Conservation (phyloP, 2,113 vertebrate genomes). For the Perca schrenkii region DNA sequence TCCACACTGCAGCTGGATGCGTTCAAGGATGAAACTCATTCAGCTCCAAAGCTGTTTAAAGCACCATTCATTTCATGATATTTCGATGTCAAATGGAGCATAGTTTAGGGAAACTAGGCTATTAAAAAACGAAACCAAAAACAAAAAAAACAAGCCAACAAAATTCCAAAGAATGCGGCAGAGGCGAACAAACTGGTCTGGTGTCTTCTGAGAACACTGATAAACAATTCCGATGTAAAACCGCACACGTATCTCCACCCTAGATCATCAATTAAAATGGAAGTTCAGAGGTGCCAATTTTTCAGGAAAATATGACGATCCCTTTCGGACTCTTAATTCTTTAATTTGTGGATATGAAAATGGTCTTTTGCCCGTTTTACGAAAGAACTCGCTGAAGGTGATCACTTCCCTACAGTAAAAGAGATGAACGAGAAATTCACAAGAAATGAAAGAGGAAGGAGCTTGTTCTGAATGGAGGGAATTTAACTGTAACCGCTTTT, state of each 20-base stretch:
- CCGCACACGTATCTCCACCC: not conserved
- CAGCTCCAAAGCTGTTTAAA: not conserved
- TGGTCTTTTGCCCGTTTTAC: not conserved
- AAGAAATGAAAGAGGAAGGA: not conserved
- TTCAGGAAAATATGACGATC: too few species aligned
- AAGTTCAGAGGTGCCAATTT: not conserved
- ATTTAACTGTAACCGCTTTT: not conserved
- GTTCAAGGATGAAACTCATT: fast-evolving
- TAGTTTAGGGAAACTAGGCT: too few species aligned
- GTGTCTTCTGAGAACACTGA: not conserved
- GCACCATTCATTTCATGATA: not conserved
- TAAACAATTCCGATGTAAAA: not conserved
- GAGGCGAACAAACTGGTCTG: not conserved
- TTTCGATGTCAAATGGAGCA: not conserved
- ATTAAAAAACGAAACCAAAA: too few species aligned
- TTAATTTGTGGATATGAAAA: not conserved
- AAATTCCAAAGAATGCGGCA: not conserved
- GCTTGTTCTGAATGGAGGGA: not conserved
- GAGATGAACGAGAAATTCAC: not conserved
- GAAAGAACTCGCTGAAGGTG: not conserved
- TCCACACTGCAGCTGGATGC: not conserved
- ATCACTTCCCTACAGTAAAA: not conserved
- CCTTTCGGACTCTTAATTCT: not conserved
- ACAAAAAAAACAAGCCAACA: not conserved
- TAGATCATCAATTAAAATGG: not conserved